Evolutionary conservation across 2,113 vertebrate species (phyloP).

Genomic region (Festucalex cinctus): DNA sequence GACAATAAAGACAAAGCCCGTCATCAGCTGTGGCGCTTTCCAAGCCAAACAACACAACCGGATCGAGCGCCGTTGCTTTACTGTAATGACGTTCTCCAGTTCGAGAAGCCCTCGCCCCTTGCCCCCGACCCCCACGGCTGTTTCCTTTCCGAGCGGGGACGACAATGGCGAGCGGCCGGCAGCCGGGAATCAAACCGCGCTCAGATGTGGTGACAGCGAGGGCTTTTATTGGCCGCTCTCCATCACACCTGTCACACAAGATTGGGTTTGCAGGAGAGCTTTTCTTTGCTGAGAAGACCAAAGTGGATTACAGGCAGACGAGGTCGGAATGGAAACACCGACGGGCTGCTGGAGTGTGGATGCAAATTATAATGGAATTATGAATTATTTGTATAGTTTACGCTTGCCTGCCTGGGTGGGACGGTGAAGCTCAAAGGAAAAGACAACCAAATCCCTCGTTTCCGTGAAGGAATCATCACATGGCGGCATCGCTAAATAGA

Average conservation of each 20-base stretch:
- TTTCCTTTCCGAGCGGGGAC: slow-evolving; percentile 46
- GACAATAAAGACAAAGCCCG: slow-evolving; percentile 63
- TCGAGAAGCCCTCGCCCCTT: slow-evolving; percentile 21
- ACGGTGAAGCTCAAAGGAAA: slow-evolving; percentile 5
- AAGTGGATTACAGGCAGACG: slow-evolving; percentile 63
- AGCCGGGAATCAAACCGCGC: slow-evolving; percentile 61
- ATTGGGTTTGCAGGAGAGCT: slow-evolving; percentile 67
- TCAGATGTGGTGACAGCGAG: slow-evolving; percentile 32
- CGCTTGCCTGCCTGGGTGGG: slow-evolving; percentile 14
- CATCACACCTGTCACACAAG: slow-evolving; percentile 70
- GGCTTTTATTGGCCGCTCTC: slow-evolving; percentile 69
- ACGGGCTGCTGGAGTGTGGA: slow-evolving; percentile 49
- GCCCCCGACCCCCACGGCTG: slow-evolving; percentile 33
- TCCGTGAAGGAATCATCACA: not conserved
- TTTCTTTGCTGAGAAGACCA: slow-evolving; percentile 66
- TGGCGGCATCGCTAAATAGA: not conserved
- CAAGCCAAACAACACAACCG: slow-evolving; percentile 39
- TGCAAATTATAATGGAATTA: slow-evolving; percentile 59
- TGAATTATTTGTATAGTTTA: slow-evolving; percentile 49
- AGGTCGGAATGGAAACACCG: slow-evolving; percentile 60
- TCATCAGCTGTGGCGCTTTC: slow-evolving; percentile 44
- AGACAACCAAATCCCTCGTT: not conserved
- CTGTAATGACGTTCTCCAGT: slow-evolving; percentile 37
- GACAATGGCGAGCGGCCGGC: slow-evolving; percentile 50
- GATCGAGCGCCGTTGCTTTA: slow-evolving; percentile 23